A percentile compares a stretch with the other conserved stretches of the same genome.
phyloP scores from a whole-genome alignment of 2,888 invertebrate genomes.

The Sarcophaga carnaria region DNA sequence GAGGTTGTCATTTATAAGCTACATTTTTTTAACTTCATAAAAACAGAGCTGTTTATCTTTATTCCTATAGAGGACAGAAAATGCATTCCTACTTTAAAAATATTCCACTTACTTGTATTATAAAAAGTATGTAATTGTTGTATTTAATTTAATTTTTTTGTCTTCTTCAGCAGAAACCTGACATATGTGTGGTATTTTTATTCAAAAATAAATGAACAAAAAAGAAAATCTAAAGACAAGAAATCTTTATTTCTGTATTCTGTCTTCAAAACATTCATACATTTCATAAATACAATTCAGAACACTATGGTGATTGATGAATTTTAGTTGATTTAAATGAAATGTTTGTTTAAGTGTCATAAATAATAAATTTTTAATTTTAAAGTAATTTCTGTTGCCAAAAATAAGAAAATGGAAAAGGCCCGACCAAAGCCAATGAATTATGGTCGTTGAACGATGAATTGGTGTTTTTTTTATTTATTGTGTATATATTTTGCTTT shows the following conservation, averaged over 20 bases:
- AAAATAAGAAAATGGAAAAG: slow-evolving; percentile 3
- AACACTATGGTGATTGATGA: slow-evolving; percentile 39
- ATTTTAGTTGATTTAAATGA: slow-evolving; percentile 38
- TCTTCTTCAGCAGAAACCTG: background rate
- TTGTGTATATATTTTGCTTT: background rate
- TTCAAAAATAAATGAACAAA: background rate
- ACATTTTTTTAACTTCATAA: no score
- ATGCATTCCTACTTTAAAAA: no score
- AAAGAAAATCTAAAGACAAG: no score
- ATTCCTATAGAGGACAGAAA: no score
- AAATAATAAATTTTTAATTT: slow-evolving; percentile 41
- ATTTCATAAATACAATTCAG: slow-evolving; percentile 1
- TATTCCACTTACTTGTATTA: no score
- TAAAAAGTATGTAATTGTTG: background rate
- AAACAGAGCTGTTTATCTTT: no score
- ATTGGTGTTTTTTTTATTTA: no score
- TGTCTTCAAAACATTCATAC: background rate
- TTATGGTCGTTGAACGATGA: background rate
- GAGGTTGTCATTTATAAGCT: no score
- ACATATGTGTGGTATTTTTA: background rate
- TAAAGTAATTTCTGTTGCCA: slow-evolving; percentile 33
- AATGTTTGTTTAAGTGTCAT: slow-evolving; percentile 38
- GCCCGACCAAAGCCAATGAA: background rate
- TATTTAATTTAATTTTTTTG: no score
- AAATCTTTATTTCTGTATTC: background rate